Evolutionary conservation across 1,140 invertebrate genomes (phyloP), one percentile per base, ranked within the genome.

Genomic region (Hyles vespertilio): DNA sequence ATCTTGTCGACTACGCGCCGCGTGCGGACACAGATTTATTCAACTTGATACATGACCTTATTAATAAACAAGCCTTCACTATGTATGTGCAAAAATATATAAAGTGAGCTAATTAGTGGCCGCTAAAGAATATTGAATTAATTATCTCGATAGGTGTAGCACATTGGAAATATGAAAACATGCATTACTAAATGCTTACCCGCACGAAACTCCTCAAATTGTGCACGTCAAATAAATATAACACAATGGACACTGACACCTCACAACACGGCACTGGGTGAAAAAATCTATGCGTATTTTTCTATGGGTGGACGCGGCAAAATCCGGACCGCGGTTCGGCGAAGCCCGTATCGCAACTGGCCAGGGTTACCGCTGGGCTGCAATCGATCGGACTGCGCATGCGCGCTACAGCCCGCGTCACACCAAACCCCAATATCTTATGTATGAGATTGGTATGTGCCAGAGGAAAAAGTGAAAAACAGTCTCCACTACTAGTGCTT

Each of bases 371-470:
- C 73, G 72, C 69, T 56, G 70, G 58, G 22, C 49, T 40, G 56
- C 50, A 67, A 87, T 87, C 84, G 82, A 87, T 87, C 65, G 72
- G n/a, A 63, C 59, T 81, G 84, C 84, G 84, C 84, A 84, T 70
- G 74, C 69, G 67, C 67, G 62, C 73, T 47, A 71, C 67, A 6
- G 61, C 65, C 68, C 76, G 76, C 78, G 75, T 75, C 74, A 76
- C 62, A 65, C 57, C 70, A 68, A 69, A 62, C 75, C 73, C 72
- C 71, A 68, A 85, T 87, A 82, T 84, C 81, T 87, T 84, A 84
- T 87, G 80, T 84, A 87, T 84, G 81, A 86, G 74, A 73, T 63
- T 57, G 68, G 69, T 65, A 68, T 67, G 70, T 70, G 69, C 65
- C 64, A 69, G 57, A 63, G 68, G 70, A 75, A 76, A 74, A 72